These are phyloP conservation scores for Sminthopsis crassicaudata DNA, from an alignment of 2,113 vertebrate genomes.

Conservation along the genomic window DNA sequence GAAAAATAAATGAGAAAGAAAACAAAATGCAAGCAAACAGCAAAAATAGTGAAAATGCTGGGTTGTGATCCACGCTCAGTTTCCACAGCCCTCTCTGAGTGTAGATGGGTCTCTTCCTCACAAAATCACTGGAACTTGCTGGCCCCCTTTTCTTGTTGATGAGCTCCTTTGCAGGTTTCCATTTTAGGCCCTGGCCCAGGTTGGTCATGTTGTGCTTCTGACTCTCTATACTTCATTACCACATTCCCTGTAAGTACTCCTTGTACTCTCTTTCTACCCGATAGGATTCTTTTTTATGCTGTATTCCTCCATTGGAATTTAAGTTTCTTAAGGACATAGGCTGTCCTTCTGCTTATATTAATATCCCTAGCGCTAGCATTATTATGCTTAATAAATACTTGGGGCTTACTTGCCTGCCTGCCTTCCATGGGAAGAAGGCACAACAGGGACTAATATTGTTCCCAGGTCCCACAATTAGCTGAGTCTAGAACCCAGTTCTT, in stretches of 20 bases:
- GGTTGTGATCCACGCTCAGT: too few relatives aligned
- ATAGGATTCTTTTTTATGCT: neutral
- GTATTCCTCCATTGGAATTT: neutral
- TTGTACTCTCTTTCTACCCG: neutral
- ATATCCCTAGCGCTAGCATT: neutral
- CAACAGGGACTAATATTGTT: neutral
- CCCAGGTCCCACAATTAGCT: neutral
- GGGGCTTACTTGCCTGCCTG: neutral
- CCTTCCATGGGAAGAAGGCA: neutral
- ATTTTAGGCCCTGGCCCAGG: neutral
- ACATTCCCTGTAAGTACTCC: neutral
- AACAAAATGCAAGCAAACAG: too few relatives aligned
- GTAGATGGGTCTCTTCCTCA: too few relatives aligned
- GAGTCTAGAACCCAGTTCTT: neutral
- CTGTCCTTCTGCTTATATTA: neutral
- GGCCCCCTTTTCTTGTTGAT: neutral
- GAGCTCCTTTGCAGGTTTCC: neutral
- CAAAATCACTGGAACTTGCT: neutral
- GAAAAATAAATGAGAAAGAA: too few relatives aligned
- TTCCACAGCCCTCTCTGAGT: too few relatives aligned
- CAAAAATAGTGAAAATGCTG: too few relatives aligned
- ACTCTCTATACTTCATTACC: neutral
- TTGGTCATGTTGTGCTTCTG: neutral
- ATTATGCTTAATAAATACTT: neutral
- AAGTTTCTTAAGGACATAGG: neutral